Evolutionary conservation across 2,797 vertebrate species (phyloP), one percentile per base, ranked within the genome.

Genomic region (Anabacerthia variegaticeps): DNA sequence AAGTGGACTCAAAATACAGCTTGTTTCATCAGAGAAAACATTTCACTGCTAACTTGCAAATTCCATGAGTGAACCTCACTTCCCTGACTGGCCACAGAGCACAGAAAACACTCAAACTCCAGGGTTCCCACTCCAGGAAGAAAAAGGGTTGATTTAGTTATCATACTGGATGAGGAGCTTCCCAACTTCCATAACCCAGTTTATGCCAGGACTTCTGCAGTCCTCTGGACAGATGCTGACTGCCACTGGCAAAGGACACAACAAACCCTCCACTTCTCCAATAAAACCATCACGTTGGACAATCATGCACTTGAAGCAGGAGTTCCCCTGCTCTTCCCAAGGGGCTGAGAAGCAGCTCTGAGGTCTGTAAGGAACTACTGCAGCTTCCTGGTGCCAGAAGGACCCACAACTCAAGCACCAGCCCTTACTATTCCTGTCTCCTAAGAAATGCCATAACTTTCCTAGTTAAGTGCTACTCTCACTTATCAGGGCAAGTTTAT

Each of bases 221-320:
- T 7, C 61, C 36, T 34, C 49, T n/a, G 46, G 32, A 24, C 67
- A 41, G 59, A 37, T 32, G 39, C 13, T 2, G 4, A 19, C 6
- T 37, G 59, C 18, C 34, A 43, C 0, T 5, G 39, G 62, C 18
- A 51, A 46, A 76, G 66, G 46, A 48, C 34, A 63, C 52, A 26
- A 49, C 5, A 23, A n/a, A 36, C 36, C 37, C 82, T 3, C 14
- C 28, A 3, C 44, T 8, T 11, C 27, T 11, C 41, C 22, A 49
- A 13, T 6, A 15, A 34, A 59, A 49, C 10, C 51, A 58, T 1
- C 10, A 4, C 1, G 2, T 2, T 49, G 17, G 6, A 9, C 2
- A 28, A 37, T 9, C 48, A 9, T 0, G 6, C 51, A 24, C 23
- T 6, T 32, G 22, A 48, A 74, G 61, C 8, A 2, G 1, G 28